A percentile compares a stretch with the other conserved stretches of the same genome.
Conservation (phyloP, 2,888 invertebrate genomes). For the Monoplex corrugatus region DNA sequence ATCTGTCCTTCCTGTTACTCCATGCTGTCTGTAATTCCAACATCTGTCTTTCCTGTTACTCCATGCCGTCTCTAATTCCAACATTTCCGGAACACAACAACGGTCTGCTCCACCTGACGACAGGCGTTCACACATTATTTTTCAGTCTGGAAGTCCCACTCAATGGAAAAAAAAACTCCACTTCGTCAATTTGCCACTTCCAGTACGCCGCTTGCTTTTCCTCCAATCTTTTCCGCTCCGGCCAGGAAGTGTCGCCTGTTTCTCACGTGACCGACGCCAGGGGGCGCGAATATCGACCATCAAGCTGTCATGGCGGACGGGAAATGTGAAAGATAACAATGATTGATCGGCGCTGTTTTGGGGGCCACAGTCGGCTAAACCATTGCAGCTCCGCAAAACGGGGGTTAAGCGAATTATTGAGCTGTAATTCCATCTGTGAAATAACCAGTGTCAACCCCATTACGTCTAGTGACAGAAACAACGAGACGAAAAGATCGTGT, state of each 20-base stretch:
- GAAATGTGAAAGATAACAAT: neutral
- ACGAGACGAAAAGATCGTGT: no score
- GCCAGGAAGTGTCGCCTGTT: slow-evolving; percentile 21
- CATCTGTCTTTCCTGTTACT: neutral
- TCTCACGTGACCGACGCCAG: neutral
- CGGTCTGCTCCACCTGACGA: neutral
- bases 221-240: neutral
- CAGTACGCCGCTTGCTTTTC: neutral
- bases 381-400: neutral
- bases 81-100: neutral
- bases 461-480: no score
- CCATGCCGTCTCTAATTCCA: neutral
- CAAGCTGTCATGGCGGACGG: neutral
- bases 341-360: slow-evolving; percentile 8
- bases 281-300: slow-evolving; percentile 25
- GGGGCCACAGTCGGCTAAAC: neutral
- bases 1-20: neutral
- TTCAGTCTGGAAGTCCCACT: neutral
- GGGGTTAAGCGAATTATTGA: neutral
- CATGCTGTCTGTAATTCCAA: neutral
- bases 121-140: slow-evolving; percentile 34
- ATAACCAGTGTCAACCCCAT: neutral
- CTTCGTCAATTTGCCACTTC: slow-evolving; percentile 19
- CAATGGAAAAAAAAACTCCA: neutral
- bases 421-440: neutral